Conservation (phyloP, 2,797 vertebrate species). For the Ctenopoma kingsleyae region DNA sequence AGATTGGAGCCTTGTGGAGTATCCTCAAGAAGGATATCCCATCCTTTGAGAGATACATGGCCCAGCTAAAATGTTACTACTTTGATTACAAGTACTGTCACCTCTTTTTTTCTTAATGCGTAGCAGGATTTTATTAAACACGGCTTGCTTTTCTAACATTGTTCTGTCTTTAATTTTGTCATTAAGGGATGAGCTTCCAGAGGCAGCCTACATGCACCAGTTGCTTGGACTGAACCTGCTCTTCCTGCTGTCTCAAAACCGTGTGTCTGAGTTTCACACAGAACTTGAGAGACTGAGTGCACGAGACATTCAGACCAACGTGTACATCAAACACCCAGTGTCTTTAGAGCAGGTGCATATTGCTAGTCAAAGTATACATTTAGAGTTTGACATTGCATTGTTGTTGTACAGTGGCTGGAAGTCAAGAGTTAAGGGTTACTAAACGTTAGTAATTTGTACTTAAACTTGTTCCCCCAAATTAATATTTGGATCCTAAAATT, state of each 20-base stretch:
- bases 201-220: constrained; percentile 94
- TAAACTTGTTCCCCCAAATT: background rate
- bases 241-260: constrained; percentile 96
- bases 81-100: constrained; percentile 94
- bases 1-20: constrained; percentile 95
- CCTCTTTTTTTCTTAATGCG: background rate
- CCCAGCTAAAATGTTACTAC: constrained; percentile 97
- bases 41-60: constrained; percentile 96
- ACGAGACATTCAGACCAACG: constrained; percentile 93
- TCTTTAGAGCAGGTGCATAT: constrained; percentile 91
- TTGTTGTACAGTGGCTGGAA: background rate
- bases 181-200: constrained; percentile 90
- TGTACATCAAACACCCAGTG: constrained; percentile 95
- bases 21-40: constrained; percentile 96
- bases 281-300: constrained; percentile 93
- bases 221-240: constrained; percentile 95
- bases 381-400: background rate
- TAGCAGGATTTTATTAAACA: background rate
- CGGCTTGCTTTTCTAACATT: background rate
- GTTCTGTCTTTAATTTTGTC: constrained; percentile 6
- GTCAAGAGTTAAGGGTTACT: background rate
- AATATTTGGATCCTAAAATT: background rate
- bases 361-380: background rate
- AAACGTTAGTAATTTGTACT: background rate
- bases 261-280: constrained; percentile 96